Base-by-base conservation (phyloP, 2,113 vertebrate species). In the Jacana jacana region DNA sequence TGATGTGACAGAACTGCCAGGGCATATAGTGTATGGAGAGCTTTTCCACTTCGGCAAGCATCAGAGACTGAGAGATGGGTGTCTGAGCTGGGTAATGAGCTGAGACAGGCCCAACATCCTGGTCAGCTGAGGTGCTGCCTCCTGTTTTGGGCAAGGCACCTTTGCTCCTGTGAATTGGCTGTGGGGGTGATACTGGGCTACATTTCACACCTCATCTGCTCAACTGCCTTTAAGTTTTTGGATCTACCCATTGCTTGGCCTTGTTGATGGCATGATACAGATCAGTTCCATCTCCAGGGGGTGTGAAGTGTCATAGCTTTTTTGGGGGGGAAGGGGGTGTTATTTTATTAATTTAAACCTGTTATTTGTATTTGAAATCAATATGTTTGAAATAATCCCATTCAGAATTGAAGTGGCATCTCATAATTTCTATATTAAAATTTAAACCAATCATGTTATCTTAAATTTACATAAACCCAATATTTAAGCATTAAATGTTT, bases 1-100 rank as follows among this genome's bases (percentile, higher is more conserved):
- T 6, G 33, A 19, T 0, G 0, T 10, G 52, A 19, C 4, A 42
- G 48, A 88, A 57, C 25, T 0, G 0, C 27, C 11, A 3, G 17
- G 35, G 10, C 27, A 49, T 68, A 6, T 6, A 68, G 27, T 44
- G 25, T 6, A 10, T 5, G 13, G 33, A 65, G 63, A 64, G 14
- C 15, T n/a, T 79, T 88, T 39, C 48, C 27, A 27, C 66, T 40
- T 52, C 9, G n/a, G 35, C 31, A 73, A 48, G 37, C 69, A 88
- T 8, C 20, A 72, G 60, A 54, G 68, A 23, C 39, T 61, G 79
- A 19, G 88, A n/a, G 54, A 72, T 33, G 55, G 31, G 64, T 78
- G 82, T 93, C 19, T 19, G 88, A 86, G 66, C 16, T 42, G 71
- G 39, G 27, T 75, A 55, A 73, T 71, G 81, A 89, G 69, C 71